These are phyloP conservation scores for Apis laboriosa DNA, from an alignment of 1,140 invertebrate genomes.

Conservation along the genomic window DNA sequence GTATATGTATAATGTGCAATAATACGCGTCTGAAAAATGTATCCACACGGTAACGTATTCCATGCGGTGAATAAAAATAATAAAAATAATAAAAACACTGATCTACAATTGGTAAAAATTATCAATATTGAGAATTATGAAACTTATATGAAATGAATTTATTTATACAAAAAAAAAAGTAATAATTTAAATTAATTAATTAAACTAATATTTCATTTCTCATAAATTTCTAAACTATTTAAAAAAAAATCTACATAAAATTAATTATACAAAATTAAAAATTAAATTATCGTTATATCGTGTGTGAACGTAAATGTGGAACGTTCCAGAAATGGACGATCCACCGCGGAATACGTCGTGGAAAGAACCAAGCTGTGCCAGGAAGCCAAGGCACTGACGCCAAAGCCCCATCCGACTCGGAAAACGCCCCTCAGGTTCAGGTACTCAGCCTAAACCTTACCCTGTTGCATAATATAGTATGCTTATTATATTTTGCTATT, in stretches of 20 bases:
- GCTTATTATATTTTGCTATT: slow-evolving; percentile 65
- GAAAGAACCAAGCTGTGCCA: slow-evolving; percentile 84
- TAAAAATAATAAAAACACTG: slow-evolving; percentile 19
- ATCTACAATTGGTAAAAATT: slow-evolving; percentile 30
- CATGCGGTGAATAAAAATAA: slow-evolving; percentile 17
- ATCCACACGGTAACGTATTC: slow-evolving; percentile 66
- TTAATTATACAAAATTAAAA: slow-evolving; percentile 26
- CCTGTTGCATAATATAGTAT: slow-evolving; percentile 67
- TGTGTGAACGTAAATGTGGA: slow-evolving; percentile 77
- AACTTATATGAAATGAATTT: slow-evolving; percentile 17
- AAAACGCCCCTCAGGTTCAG: slow-evolving; percentile 80
- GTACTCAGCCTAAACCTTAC: slow-evolving; percentile 78
- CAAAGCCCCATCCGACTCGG: slow-evolving; percentile 79
- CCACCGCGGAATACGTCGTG: slow-evolving; percentile 88
- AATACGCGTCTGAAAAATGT: slow-evolving; percentile 58
- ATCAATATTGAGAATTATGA: neutral
- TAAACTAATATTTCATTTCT: slow-evolving; percentile 1
- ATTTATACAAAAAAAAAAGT: neutral
- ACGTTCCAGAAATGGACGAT: slow-evolving; percentile 89
- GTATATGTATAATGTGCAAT: slow-evolving; percentile 20
- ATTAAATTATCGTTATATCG: slow-evolving; percentile 52
- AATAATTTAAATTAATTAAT: neutral
- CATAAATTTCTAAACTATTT: neutral
- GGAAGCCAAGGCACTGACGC: slow-evolving; percentile 79
- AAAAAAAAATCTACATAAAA: neutral